Base-by-base conservation (phyloP, 2,113 vertebrate species). In the Pionites leucogaster region DNA sequence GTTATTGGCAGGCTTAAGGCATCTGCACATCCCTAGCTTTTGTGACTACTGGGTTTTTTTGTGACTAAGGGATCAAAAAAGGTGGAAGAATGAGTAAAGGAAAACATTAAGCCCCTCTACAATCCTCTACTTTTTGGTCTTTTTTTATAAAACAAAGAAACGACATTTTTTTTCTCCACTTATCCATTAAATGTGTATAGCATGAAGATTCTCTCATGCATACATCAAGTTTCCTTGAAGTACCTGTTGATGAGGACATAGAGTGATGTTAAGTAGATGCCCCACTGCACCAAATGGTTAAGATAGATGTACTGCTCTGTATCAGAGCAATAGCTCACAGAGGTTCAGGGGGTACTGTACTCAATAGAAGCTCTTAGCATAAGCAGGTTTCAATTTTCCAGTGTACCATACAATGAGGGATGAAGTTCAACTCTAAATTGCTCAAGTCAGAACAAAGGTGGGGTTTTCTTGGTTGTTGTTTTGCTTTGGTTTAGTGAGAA, bases 51-150 rank as follows among this genome's bases (percentile, higher is more conserved):
- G 20, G 20, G 0, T 8, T 33, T 27, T 63, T 37, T 33, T 19
- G 12, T n/a, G 16, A 71, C 25, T 77, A 42, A 10, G 41, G 9
- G 5, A 84, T 23, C 0, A 3, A 44, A 84, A 55, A 46, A 50
- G 1, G 7, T 24, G 6, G 6, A 67, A 81, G 12, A 37, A 23
- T 2, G 0, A 1, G 8, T 4, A 7, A 3, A 53, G 4, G 17
- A 4, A 8, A 42, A 41, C 1, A 8, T 5, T 13, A 60, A 68
- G 27, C 35, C 35, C 25, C 25, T 57, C 47, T n/a, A 35, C 23
- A 77, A 50, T 44, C 13, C 24, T 72, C 52, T 37, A n/a, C 20
- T n/a, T 59, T 59, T 23, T 14, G 33, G 13, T n/a, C 13, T n/a
- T 59, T 59, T n/a, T 59, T n/a, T 22, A 59, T n/a, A n/a, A 28